phyloP scores from a whole-genome alignment of 37 sponge, comb jelly and placozoan genomes.

The Halisarca cf. caerulea region DNA sequence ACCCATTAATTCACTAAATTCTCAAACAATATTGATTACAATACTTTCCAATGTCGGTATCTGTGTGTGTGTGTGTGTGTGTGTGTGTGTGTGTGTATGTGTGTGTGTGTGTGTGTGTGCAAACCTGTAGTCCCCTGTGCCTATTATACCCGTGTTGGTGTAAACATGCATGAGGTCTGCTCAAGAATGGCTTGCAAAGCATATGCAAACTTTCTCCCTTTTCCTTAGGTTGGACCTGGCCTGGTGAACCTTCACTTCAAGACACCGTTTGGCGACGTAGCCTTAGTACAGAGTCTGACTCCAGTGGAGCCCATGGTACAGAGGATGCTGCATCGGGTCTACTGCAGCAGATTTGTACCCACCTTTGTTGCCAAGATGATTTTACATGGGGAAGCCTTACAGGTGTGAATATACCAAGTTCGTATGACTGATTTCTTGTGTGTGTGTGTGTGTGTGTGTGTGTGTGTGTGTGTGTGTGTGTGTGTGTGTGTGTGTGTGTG shows the following conservation, averaged over 20 bases:
- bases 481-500: neutral
- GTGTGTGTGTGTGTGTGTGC: no score
- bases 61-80: no score
- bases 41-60: no score
- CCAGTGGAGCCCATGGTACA: slow-evolving; percentile 65
- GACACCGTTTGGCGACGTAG: slow-evolving; percentile 36
- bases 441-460: neutral
- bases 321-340: slow-evolving; percentile 42
- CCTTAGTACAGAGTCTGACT: slow-evolving; percentile 41
- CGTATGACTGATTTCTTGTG: no score
- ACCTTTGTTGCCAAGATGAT: slow-evolving; percentile 31
- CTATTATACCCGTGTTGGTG: no score
- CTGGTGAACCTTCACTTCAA: slow-evolving; percentile 41
- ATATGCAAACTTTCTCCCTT: neutral
- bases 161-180: no score
- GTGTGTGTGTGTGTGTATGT: no score
- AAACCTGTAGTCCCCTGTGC: no score
- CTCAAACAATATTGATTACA: no score
- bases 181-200: neutral
- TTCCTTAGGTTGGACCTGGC: slow-evolving; percentile 57
- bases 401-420: neutral
- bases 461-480: slow-evolving; percentile 1
- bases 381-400: slow-evolving; percentile 21
- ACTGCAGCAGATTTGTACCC: slow-evolving; percentile 39
- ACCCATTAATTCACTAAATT: no score